Conservation (phyloP, 1,140 invertebrate genomes). For the Eulimnadia texana region DNA sequence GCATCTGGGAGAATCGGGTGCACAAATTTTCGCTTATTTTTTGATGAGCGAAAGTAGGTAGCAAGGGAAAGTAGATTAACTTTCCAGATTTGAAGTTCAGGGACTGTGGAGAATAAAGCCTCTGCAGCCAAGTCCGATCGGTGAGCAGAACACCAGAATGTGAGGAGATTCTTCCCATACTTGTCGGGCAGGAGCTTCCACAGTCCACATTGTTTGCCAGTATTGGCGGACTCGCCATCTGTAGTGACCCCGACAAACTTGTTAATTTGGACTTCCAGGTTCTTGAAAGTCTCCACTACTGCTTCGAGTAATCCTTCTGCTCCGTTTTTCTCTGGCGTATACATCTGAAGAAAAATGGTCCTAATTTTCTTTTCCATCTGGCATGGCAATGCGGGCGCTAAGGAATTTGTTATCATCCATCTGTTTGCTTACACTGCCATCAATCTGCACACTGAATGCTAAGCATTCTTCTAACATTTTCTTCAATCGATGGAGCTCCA, state of each 20-base stretch:
- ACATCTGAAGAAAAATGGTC: not conserved
- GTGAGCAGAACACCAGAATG: not conserved
- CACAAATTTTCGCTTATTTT: not conserved
- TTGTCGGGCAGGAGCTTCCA: not conserved
- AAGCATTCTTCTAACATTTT: not conserved
- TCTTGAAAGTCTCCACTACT: not conserved
- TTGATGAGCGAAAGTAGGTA: not conserved
- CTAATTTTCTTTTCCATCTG: not conserved
- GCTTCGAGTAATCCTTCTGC: not conserved
- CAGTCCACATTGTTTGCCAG: not conserved
- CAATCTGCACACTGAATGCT: not conserved
- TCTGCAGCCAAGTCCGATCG: not conserved
- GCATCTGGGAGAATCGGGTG: not conserved
- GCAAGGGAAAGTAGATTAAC: not conserved
- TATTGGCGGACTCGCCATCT: not conserved
- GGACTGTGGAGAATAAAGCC: not conserved
- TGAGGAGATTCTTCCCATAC: not conserved
- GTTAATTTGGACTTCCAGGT: not conserved
- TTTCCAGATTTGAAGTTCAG: not conserved
- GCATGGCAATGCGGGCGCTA: not conserved
- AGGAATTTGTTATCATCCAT: not conserved
- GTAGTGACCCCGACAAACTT: not conserved
- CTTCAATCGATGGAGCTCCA: not conserved
- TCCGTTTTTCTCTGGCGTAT: not conserved
- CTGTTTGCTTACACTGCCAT: not conserved